A percentile compares a stretch with the other conserved stretches of the same genome.
Evolutionary conservation across 2,888 invertebrate genomes (phyloP).

Genomic region (Nasonovia ribisnigri): DNA sequence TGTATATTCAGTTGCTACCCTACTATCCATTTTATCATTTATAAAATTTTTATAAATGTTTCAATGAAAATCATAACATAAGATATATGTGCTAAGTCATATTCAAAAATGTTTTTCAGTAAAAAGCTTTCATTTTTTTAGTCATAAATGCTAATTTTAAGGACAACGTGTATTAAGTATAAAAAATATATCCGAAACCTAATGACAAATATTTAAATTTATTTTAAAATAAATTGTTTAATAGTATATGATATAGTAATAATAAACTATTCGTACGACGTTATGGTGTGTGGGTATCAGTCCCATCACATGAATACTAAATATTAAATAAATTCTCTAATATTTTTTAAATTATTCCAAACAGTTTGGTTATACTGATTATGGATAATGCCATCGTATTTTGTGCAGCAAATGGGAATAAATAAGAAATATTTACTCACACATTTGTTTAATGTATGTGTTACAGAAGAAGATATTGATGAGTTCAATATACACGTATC

Average conservation of each 20-base stretch:
- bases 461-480: slow-evolving; percentile 82
- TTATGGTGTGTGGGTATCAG: background rate
- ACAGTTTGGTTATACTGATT: background rate
- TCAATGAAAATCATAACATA: background rate
- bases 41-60: background rate
- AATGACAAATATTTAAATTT: background rate
- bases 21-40: background rate
- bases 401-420: background rate
- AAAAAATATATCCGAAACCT: background rate
- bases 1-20: background rate
- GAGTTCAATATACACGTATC: slow-evolving; percentile 76
- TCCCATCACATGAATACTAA: background rate
- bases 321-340: background rate
- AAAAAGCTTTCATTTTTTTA: background rate
- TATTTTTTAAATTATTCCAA: background rate
- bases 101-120: background rate
- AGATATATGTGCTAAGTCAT: background rate
- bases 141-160: background rate
- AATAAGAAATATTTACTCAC: background rate
- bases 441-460: slow-evolving; percentile 48
- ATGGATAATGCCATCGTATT: background rate
- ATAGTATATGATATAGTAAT: background rate
- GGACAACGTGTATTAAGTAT: background rate
- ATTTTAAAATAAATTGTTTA: background rate
- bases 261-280: background rate